Evolutionary conservation across 92 coral and sea anemone species (phyloP), one percentile per base, ranked within the genome.

Genomic region (Nematostella vectensis): DNA sequence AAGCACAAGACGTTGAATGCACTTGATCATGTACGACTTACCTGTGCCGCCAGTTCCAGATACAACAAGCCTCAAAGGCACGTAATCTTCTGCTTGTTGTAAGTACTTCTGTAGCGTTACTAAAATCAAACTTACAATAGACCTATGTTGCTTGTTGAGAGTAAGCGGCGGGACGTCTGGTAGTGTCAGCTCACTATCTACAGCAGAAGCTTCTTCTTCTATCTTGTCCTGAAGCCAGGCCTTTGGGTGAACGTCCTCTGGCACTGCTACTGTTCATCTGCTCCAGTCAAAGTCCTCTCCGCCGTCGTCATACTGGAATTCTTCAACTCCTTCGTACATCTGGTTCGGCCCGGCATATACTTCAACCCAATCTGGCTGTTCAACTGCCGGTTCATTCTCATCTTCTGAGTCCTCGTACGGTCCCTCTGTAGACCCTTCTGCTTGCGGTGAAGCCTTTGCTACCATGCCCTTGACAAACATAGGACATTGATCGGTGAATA

Each of bases 391-490:
- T 16, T n/a, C 2, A 2, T 2, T 1, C 13, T 17, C 0, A 17
- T 50, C 56, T 6, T 50, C 1, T 13, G 0, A 26, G 26, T 18
- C 56, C 13, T 50, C 50, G n/a, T n/a, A 58, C 29, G 23, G 49
- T 0, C 31, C 24, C 59, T 60, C 68, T 40, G 11, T 67, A 13
- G 47, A 69, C 24, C 45, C 69, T 11, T 70, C 51, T 61, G 70
- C 77, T 33, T 24, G 11, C 49, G 25, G 38, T 37, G 51, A 48
- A 15, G 68, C 76, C 54, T 54, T 61, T 3, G 44, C 2, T 15
- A 70, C 76, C 59, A 51, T 65, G 18, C 66, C 74, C 74, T 67
- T 57, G 23, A 45, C 65, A 27, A 67, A 67, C 25, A 19, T 17
- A 23, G 74, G 66, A 45, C 73, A 67, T 28, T 67, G 25, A 29